A percentile compares a stretch with the other conserved stretches of the same genome.
These are phyloP conservation scores for Gonioctena quinquepunctata DNA, from an alignment of 1,140 invertebrate genomes.

Conservation along the genomic window DNA sequence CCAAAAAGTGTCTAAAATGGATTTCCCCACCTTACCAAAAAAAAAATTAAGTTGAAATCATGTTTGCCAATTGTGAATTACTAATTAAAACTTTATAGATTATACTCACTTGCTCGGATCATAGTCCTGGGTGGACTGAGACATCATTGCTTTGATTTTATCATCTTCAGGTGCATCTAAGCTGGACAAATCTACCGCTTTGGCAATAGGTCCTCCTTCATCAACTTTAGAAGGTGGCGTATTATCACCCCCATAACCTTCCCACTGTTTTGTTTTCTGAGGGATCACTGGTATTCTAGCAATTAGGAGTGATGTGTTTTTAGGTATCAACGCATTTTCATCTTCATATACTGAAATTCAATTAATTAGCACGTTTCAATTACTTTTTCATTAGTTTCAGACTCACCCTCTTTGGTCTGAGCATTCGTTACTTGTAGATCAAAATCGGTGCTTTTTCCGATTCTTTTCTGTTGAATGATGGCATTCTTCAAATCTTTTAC, in stretches of 20 bases:
- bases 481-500: conserved; percentile 92
- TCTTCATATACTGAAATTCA: conserved; percentile 83
- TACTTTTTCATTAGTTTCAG: not conserved
- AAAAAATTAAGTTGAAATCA: too few relatives aligned
- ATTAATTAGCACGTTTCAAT: conserved; percentile 2
- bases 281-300: conserved; percentile 83
- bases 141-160: conserved; percentile 96
- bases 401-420: conserved; percentile 93
- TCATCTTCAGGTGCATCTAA: conserved; percentile 94
- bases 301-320: conserved; percentile 96
- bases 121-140: conserved; percentile 94
- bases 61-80: conserved; percentile 5
- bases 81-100: conserved; percentile 6
- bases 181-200: conserved; percentile 82
- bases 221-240: conserved; percentile 58
- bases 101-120: conserved; percentile 91
- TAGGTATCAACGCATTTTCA: conserved; percentile 88
- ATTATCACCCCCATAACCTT: conserved; percentile 53
- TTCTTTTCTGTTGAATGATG: conserved; percentile 92
- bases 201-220: conserved; percentile 57
- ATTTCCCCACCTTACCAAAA: too few relatives aligned
- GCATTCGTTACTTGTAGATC: conserved; percentile 96
- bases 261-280: conserved; percentile 76
- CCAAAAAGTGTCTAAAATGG: too few relatives aligned
- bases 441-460: conserved; percentile 92